A percentile compares a stretch with the other conserved stretches of the same genome.
Conservation (phyloP, 2,797 vertebrate species). For the Darevskia mixta region DNA sequence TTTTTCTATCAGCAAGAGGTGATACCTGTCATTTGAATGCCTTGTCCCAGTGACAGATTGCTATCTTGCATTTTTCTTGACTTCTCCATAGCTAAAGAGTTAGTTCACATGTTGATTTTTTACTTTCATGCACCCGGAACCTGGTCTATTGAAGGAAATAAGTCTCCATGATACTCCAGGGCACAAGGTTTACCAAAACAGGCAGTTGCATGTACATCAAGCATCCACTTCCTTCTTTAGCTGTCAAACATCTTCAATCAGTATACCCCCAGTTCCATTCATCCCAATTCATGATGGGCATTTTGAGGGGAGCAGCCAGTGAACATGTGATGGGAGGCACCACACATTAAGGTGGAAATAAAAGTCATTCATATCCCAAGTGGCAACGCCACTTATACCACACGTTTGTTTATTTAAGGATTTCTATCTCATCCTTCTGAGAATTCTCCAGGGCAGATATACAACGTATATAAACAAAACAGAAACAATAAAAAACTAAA, state of each 20-base stretch:
- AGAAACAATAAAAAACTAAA: neutral
- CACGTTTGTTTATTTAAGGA: neutral
- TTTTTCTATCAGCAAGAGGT: neutral
- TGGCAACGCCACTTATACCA: neutral
- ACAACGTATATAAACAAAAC: neutral
- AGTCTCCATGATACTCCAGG: neutral
- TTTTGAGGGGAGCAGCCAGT: slow-evolving; percentile 14
- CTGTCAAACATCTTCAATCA: neutral
- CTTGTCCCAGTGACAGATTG: neutral
- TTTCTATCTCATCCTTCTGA: slow-evolving; percentile 2
- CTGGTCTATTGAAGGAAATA: neutral
- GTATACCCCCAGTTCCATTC: neutral
- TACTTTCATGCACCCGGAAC: neutral
- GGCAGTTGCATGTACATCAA: neutral
- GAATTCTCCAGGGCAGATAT: neutral
- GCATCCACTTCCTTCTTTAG: neutral
- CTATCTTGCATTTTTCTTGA: neutral
- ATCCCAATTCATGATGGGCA: neutral
- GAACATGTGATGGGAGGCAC: slow-evolving; percentile 34
- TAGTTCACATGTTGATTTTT: neutral
- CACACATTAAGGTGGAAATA: slow-evolving; percentile 15
- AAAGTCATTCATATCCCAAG: neutral
- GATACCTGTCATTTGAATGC: neutral
- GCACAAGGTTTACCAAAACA: neutral
- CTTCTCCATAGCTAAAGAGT: neutral